Conservation (phyloP, 30 jellyfish, hydroid and myxozoan genomes). For the Aurelia aurita complex sp. Pacific region DNA sequence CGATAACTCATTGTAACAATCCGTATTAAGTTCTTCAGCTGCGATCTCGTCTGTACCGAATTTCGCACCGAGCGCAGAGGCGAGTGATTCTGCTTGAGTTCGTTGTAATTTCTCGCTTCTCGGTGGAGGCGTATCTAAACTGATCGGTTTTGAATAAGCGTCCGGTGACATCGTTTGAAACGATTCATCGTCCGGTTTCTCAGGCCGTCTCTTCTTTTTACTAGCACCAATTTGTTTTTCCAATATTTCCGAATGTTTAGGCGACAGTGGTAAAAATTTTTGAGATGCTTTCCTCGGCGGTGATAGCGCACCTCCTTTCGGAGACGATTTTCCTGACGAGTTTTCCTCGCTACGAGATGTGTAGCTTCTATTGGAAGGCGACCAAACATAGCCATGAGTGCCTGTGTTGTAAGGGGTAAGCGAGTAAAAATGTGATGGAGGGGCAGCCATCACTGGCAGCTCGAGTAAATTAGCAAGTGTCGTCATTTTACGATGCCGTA, state of each 20-base stretch:
- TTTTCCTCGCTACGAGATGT: constrained; percentile 53
- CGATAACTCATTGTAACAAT: background rate
- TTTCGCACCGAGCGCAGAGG: constrained; percentile 61
- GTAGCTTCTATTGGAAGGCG: constrained; percentile 88
- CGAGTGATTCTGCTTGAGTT: constrained; percentile 77
- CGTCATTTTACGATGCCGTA: constrained; percentile 91
- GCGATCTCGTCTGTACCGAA: constrained; percentile 57
- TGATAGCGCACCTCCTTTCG: constrained; percentile 17
- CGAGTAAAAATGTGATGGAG: constrained; percentile 85
- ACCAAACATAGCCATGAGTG: constrained; percentile 75
- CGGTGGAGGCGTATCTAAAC: constrained; percentile 70
- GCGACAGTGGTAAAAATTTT: constrained; percentile 48
- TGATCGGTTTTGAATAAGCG: constrained; percentile 26
- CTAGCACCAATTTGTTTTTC: constrained; percentile 8
- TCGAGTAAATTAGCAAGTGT: constrained; percentile 81
- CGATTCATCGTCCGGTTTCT: background rate
- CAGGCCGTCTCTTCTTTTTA: background rate
- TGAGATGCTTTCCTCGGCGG: constrained; percentile 48
- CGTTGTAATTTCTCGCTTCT: constrained; percentile 21
- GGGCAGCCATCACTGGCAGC: constrained; percentile 94
- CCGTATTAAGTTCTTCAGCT: constrained; percentile 43
- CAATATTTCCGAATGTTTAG: constrained; percentile 63
- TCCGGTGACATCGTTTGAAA: constrained; percentile 11
- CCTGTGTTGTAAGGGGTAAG: constrained; percentile 81
- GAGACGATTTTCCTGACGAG: constrained; percentile 26